Conservation (phyloP, 1,140 invertebrate species). For the Eupristina koningsbergeri region DNA sequence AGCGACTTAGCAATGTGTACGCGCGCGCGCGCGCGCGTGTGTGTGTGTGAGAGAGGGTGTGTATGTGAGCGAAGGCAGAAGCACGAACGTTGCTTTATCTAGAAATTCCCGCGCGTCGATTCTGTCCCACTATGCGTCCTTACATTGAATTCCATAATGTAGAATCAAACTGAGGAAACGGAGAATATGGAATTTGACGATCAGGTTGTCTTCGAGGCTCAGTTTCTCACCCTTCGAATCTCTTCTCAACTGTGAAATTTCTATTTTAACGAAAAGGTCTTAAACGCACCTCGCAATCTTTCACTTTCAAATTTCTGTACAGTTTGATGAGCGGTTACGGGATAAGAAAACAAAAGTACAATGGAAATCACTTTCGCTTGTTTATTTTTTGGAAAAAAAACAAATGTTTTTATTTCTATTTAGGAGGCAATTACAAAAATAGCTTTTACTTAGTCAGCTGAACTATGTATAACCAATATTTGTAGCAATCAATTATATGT, state of each 20-base stretch:
- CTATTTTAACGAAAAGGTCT: constrained; percentile 39
- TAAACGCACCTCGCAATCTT: neutral
- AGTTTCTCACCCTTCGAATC: constrained; percentile 34
- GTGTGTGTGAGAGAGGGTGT: no score
- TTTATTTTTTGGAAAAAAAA: constrained; percentile 36
- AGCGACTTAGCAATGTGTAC: neutral
- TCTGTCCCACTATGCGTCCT: constrained; percentile 2
- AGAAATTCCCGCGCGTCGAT: constrained; percentile 40
- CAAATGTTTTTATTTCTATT: neutral
- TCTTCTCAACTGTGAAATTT: constrained; percentile 4
- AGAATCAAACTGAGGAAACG: neutral
- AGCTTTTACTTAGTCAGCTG: constrained; percentile 2
- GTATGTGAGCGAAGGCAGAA: constrained; percentile 20
- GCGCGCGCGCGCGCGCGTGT: no score
- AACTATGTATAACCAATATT: neutral
- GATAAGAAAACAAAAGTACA: neutral
- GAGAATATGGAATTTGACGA: neutral
- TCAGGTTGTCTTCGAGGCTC: constrained; percentile 40
- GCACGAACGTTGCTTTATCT: constrained; percentile 18
- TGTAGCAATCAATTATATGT: neutral
- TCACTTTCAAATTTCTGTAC: neutral
- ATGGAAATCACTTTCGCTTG: constrained; percentile 34
- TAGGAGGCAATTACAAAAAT: constrained; percentile 32
- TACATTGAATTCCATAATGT: constrained; percentile 25
- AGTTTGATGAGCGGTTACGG: no score